These are phyloP conservation scores for Drosophila kohkoa DNA, from an alignment of 1,140 invertebrate genomes.

Conservation along the genomic window DNA sequence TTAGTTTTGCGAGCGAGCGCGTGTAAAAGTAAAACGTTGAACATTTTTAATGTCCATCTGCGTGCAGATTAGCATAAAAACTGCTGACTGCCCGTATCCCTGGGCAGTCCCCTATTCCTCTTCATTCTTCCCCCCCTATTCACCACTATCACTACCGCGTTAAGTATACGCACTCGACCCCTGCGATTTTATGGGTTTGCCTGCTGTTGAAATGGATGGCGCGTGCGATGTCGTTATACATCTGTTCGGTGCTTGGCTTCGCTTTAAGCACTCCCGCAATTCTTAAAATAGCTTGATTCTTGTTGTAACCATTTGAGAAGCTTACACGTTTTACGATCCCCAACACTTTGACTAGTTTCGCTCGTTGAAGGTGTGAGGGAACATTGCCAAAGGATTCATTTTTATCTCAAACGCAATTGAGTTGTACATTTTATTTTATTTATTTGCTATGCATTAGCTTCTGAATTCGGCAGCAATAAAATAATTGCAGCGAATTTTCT, in stretches of 20 bases:
- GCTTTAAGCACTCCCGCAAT: slow-evolving; percentile 58
- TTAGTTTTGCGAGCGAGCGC: slow-evolving; percentile 61
- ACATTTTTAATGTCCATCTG: slow-evolving; percentile 79
- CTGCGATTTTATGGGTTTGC: slow-evolving; percentile 14
- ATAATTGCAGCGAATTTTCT: too few relatives aligned
- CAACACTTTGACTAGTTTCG: slow-evolving; percentile 26
- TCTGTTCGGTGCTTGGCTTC: slow-evolving; percentile 28
- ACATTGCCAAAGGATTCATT: too few relatives aligned
- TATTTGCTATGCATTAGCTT: too few relatives aligned
- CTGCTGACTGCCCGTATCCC: slow-evolving; percentile 28
- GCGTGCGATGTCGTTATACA: slow-evolving; percentile 56
- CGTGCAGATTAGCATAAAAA: slow-evolving; percentile 75
- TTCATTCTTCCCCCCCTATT: not conserved
- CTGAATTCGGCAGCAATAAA: too few relatives aligned
- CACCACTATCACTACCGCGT: not conserved
- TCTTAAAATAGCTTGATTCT: slow-evolving; percentile 67
- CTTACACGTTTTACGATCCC: slow-evolving; percentile 59
- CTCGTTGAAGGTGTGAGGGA: too few relatives aligned
- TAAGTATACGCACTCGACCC: not conserved
- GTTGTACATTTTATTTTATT: too few relatives aligned
- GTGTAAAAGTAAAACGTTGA: slow-evolving; percentile 71
- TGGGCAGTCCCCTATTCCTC: not conserved
- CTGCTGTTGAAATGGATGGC: slow-evolving; percentile 11
- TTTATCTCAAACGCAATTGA: too few relatives aligned
- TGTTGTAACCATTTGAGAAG: slow-evolving; percentile 11